Evolutionary conservation across 2,888 invertebrate species (phyloP).

Genomic region (Ellobium chinense): DNA sequence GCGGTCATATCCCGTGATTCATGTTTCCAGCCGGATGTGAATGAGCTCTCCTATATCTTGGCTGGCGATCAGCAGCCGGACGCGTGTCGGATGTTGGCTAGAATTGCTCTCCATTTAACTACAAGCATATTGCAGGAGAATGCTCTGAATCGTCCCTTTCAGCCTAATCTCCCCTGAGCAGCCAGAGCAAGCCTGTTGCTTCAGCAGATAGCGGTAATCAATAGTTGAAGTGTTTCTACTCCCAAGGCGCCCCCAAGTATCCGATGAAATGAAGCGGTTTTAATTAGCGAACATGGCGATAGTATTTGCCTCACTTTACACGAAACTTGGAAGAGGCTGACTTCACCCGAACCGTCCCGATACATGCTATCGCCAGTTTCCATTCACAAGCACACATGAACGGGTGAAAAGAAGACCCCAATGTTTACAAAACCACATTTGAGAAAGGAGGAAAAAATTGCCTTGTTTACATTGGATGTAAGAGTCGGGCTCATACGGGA

Average conservation of each 20-base stretch:
- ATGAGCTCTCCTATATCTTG: neutral
- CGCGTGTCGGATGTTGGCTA: too few relatives aligned
- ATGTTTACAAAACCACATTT: neutral
- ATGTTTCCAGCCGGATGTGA: neutral
- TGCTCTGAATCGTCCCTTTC: neutral
- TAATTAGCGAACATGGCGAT: neutral
- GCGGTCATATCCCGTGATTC: constrained; percentile 1
- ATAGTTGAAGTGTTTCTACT: neutral
- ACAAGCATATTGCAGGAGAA: neutral
- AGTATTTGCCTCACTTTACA: neutral
- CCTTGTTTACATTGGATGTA: neutral
- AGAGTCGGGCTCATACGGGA: neutral
- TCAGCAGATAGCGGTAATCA: neutral
- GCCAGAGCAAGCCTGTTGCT: neutral
- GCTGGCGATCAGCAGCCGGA: neutral
- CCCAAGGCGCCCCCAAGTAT: neutral
- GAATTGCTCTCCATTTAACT: neutral
- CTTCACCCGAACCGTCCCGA: too few relatives aligned
- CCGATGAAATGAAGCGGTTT: neutral
- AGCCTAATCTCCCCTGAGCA: neutral
- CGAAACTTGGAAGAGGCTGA: too few relatives aligned
- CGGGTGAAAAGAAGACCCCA: neutral
- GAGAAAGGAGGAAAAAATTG: neutral
- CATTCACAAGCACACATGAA: too few relatives aligned
- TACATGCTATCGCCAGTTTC: too few relatives aligned